These are phyloP conservation scores for Otolemur crassicaudatus DNA, from an alignment of 2,797 vertebrate species.

Conservation along the genomic window DNA sequence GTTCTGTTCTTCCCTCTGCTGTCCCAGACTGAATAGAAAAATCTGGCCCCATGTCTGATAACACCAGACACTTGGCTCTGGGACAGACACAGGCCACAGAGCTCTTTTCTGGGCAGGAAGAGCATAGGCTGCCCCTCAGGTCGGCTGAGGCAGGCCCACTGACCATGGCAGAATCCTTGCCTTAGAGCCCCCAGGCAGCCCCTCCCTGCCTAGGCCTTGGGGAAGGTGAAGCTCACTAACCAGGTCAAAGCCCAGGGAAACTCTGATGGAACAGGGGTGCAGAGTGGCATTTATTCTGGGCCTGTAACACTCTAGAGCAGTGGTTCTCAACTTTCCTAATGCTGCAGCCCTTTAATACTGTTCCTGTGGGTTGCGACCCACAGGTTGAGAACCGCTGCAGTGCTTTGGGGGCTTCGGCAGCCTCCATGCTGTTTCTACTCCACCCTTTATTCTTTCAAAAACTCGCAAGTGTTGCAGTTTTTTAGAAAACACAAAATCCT, in stretches of 20 bases:
- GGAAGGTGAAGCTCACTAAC: neutral
- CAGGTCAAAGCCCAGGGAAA: neutral
- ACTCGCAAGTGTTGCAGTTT: neutral
- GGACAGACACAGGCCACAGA: neutral
- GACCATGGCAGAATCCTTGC: neutral
- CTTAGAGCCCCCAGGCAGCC: neutral
- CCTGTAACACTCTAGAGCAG: neutral
- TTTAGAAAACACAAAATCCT: slow-evolving; percentile 23
- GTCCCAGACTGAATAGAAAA: neutral
- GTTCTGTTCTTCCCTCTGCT: neutral
- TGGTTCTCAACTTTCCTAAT: no score
- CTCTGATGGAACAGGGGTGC: neutral
- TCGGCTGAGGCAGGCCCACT: neutral
- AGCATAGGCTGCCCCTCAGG: neutral
- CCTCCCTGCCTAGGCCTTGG: neutral
- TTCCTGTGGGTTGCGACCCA: no score
- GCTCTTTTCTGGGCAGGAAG: neutral
- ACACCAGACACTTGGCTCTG: no score
- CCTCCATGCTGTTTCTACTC: no score
- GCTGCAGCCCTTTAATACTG: no score
- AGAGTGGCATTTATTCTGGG: neutral
- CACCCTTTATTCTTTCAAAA: neutral
- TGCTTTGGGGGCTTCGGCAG: neutral
- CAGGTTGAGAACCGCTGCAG: no score
- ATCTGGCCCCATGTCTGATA: neutral